These are phyloP conservation scores for Agelastica alni DNA, from an alignment of 2,888 invertebrate species.

Conservation along the genomic window DNA sequence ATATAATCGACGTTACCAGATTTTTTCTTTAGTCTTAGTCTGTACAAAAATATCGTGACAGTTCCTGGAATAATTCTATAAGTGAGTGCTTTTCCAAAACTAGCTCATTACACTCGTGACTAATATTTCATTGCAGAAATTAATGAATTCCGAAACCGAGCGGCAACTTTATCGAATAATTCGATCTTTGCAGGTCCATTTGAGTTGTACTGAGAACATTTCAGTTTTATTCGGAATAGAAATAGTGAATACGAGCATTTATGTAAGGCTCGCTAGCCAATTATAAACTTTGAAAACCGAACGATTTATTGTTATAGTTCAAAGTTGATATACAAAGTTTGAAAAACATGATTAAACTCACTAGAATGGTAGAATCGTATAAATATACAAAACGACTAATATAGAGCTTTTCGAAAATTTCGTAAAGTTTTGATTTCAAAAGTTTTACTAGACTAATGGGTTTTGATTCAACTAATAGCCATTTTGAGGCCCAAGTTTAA, in stretches of 20 bases:
- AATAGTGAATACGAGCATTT: slow-evolving; percentile 10
- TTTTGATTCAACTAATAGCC: no score
- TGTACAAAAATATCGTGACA: no score
- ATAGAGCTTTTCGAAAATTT: no score
- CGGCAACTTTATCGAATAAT: slow-evolving; percentile 21
- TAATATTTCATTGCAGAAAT: slow-evolving; percentile 15
- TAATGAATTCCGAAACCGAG: slow-evolving; percentile 12
- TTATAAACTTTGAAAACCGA: slow-evolving; percentile 13
- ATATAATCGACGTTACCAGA: no score
- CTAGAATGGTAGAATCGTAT: slow-evolving; percentile 1
- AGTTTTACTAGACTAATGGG: no score
- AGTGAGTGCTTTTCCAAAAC: slow-evolving; percentile 13
- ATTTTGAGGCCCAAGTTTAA: no score
- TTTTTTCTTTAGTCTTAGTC: no score
- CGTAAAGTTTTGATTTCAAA: no score
- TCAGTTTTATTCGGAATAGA: slow-evolving; percentile 4
- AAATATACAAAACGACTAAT: no score
- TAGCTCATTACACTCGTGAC: slow-evolving; percentile 12
- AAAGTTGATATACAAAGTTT: slow-evolving; percentile 13
- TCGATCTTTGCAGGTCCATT: slow-evolving; percentile 17
- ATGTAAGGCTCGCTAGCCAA: slow-evolving; percentile 2
- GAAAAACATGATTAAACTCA: slow-evolving; percentile 8
- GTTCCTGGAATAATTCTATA: no score
- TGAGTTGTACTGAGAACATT: slow-evolving; percentile 11
- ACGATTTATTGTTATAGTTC: slow-evolving; percentile 21